Base-by-base conservation (phyloP, 1,140 invertebrate species). In the Megalonaias nervosa region DNA sequence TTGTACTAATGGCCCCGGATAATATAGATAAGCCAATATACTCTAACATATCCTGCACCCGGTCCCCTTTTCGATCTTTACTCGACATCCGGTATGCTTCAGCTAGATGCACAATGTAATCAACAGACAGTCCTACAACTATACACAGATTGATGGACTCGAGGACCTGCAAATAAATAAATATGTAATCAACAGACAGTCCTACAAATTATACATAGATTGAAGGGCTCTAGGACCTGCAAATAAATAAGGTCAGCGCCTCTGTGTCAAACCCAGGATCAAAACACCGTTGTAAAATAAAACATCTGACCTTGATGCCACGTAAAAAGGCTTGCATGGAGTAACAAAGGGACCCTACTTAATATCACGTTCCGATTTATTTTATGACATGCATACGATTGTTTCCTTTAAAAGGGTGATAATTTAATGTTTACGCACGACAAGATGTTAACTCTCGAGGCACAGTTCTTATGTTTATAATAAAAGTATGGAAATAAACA, bases 21-120 rank as follows among this genome's bases (percentile, higher is more conserved):
- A 86, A 60, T 0, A 87, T 84, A 2, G 86, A 86, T 0, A 85
- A 79, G 13, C 85, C 86, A 66, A 87, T 85, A 19, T 75, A 80
- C 55, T 85, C 85, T 9, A 89, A 73, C 83, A 84, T 84, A 56
- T 81, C 78, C 6, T 77, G 82, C 16, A 85, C 79, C 12, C 85
- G 76, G 9, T 79, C 82, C 17, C 71, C 57, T 21, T 86, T 81
- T 64, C 81, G 68, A 21, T 48, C 6, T 59, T 74, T 67, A 17
- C 76, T 70, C 17, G 84, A 84, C 48, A 78, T 77, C 59, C 75
- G 65, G 71, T 89, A 89, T 55, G 84, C 86, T 68, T 89, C 85
- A 13, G 86, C 86, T n/a, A 89, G 68, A 75, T 89, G 87, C 3
- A 89, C 86, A 17, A 89, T 84, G 60, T 88, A 88, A 48, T 89